Base-by-base conservation (phyloP, 1,140 invertebrate species). In the Leucophenga varia region DNA sequence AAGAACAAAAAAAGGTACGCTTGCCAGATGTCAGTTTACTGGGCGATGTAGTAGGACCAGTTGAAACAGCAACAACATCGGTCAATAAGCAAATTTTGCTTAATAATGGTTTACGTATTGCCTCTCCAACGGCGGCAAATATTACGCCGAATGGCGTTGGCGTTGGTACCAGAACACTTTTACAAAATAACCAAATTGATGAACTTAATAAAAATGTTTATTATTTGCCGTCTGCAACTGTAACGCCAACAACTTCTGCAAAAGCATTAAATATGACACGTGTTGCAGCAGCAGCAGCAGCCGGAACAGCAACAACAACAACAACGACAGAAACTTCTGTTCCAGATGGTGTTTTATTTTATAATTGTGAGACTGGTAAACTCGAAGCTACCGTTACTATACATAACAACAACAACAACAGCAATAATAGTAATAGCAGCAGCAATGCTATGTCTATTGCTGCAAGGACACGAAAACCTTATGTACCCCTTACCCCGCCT, bases 401-500 rank as follows among this genome's bases (percentile, higher is more conserved):
- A n/a, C 18, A 16, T 12, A 21, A 41, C 36, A 37, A 16, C 46
- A 20, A 22, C 19, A 13, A 3, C 30, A 31, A 14, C 52, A 30
- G 43, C 49, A 43, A 21, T 21, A 30, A 18, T 35, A 46, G 17
- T 16, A 30, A 38, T 35, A 31, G 17, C 18, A 21, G 12, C 31
- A 25, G 7, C 45, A 44, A 34, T 39, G 10, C 18, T 19, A 30
- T 30, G 37, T n/a, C 22, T 25, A 22, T 14, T 42, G 45, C 30
- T 2, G 37, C 41, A 6, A 44, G 28, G 21, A 17, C 14, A n/a
- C 14, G 14, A 13, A 70, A 70, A 39, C 39, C 54, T 18, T 51
- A 49, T 41, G 55, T 57, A 10, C 53, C 70, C 28, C 54, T 73
- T 13, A 73, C 70, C 31, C 70, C 70, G 38, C 70, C 70, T 28